Evolutionary conservation across 2,113 vertebrate genomes (phyloP).

Genomic region (Eira barbara): DNA sequence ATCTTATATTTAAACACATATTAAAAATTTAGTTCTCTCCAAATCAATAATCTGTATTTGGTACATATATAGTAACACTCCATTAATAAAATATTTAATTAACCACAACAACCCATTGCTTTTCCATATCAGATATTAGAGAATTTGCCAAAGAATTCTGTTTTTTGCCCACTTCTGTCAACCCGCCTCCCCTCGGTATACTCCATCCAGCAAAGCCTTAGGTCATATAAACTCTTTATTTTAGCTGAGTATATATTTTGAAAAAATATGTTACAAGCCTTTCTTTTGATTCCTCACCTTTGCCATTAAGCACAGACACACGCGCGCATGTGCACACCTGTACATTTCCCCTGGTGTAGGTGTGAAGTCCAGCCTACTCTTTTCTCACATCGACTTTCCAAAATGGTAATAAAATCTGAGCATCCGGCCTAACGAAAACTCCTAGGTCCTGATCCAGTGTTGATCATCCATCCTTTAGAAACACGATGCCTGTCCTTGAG

Average conservation of each 20-base stretch:
- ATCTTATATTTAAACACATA: neutral
- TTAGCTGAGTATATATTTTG: neutral
- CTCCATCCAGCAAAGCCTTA: neutral
- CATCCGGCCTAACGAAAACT: neutral
- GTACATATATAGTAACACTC: neutral
- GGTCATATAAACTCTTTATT: neutral
- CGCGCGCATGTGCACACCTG: neutral
- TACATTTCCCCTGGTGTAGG: neutral
- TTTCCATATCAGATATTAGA: neutral
- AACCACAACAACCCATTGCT: neutral
- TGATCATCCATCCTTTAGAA: neutral
- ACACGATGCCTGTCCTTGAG: neutral
- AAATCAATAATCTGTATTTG: neutral
- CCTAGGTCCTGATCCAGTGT: neutral
- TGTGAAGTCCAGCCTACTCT: neutral
- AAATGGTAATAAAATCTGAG: slow-evolving; percentile 6
- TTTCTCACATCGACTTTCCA: neutral
- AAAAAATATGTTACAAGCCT: neutral
- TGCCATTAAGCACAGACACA: too few relatives aligned
- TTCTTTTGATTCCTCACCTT: neutral
- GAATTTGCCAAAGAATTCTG: neutral
- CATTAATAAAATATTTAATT: neutral
- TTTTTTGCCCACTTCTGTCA: neutral
- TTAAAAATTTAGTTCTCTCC: neutral
- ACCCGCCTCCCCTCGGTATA: neutral